Evolutionary conservation across 2,888 invertebrate genomes (phyloP), one percentile per base, ranked within the genome.

Genomic region (Ditylenchus weischeri): DNA sequence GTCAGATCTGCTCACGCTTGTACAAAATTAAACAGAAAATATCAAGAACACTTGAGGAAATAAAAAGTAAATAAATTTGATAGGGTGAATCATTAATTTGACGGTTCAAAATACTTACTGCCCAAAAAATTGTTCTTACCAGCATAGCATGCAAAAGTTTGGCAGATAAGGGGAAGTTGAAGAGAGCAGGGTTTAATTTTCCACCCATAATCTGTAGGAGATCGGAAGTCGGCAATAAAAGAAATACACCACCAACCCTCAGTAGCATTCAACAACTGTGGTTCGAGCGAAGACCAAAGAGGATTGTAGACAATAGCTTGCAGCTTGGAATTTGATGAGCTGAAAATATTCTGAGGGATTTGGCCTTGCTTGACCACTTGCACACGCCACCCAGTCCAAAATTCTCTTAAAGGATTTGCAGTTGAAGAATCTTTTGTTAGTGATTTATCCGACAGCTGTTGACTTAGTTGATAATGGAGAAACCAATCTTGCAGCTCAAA

Each of bases 111-210:
- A n/a, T n/a, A n/a, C n/a, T n/a, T n/a, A n/a, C n/a, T n/a, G n/a
- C n/a, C n/a, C 5, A 29, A 29, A 29, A 29, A 29, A 29, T 29
- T 29, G n/a, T 38, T 23, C 72, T 13, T 59, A 75, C 76, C 67
- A 19, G 70, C 65, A 18, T 69, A 69, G 67, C 79, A 79, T n/a
- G 74, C 72, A 58, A 78, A 77, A 35, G 78, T 79, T 48, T 79
- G 70, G 61, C 79, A 79, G 49, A 79, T 68, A 18, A 74, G 64
- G 10, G 76, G 72, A 13, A 73, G 68, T 43, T 64, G 63, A 0
- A 49, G 29, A 7, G 60, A 47, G 60, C 78, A 78, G 23, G 74
- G 64, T 7, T 66, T 54, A 11, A 76, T 58, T n/a, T 70, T 54
- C 79, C 79, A 79, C 18, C 79, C 78, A 62, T 74, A 74, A 15